A percentile compares a stretch with the other conserved stretches of the same genome.
Conservation (phyloP, 2,113 vertebrate species). For the Pungitius pungitius region DNA sequence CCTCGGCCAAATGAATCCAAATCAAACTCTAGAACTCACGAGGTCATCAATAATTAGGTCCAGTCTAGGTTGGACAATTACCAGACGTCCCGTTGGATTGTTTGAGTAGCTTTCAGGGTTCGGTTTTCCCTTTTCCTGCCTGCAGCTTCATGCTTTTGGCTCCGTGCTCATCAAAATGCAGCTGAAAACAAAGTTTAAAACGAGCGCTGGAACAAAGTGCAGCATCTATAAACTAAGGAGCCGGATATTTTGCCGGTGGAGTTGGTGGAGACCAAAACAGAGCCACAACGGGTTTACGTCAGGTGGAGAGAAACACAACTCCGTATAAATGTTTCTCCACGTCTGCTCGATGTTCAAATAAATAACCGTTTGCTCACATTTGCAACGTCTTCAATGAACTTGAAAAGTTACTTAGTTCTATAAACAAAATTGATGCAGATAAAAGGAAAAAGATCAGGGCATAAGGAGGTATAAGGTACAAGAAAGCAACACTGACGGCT, state of each 20-base stretch:
- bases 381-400: not conserved
- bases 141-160: not conserved
- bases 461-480: too few species aligned
- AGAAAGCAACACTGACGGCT: not conserved
- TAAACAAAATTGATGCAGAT: not conserved
- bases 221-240: not conserved
- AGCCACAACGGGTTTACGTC: not conserved
- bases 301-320: not conserved
- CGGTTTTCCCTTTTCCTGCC: not conserved
- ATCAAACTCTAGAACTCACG: not conserved
- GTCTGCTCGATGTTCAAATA: not conserved
- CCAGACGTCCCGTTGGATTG: not conserved
- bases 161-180: not conserved
- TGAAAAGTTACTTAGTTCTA: not conserved
- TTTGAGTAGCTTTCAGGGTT: too few species aligned
- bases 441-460: not conserved
- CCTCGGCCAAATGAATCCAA: too few species aligned
- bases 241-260: not conserved
- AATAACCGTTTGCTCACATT: not conserved
- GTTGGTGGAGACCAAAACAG: not conserved
- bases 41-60: not conserved
- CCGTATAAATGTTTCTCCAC: not conserved
- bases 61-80: not conserved
- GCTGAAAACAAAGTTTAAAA: not conserved
- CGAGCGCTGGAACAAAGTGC: not conserved